phyloP scores from a whole-genome alignment of 2,888 invertebrate species.

The Plebejus argus region DNA sequence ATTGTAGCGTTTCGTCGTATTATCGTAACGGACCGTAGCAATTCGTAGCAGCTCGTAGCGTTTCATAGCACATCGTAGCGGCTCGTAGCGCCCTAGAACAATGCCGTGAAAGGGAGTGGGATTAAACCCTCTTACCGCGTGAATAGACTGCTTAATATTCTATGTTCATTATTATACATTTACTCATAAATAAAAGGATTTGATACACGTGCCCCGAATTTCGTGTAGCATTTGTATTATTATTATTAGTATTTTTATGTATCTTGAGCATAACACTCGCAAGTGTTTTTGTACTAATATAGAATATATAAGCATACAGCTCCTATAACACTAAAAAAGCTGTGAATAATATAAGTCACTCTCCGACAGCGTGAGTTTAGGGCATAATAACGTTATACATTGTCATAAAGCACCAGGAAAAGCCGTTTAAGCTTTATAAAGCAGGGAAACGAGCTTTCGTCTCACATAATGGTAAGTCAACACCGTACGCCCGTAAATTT shows the following conservation, averaged over 20 bases:
- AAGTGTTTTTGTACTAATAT: background rate
- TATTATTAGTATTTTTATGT: background rate
- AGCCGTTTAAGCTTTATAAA: conserved; percentile 19
- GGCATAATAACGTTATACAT: conserved; percentile 17
- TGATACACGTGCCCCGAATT: background rate
- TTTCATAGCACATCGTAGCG: conserved; percentile 25
- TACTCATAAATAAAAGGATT: background rate
- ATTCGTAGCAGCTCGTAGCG: too few relatives aligned
- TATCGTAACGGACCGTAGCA: conserved; percentile 26
- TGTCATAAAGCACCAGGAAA: conserved; percentile 15
- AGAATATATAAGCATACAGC: background rate
- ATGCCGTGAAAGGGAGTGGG: conserved; percentile 20
- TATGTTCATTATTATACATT: background rate
- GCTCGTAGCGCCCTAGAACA: conserved; percentile 27
- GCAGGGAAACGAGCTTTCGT: conserved; percentile 10
- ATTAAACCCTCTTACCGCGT: conserved; percentile 31
- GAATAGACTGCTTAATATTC: background rate
- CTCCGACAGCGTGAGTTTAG: conserved; percentile 9
- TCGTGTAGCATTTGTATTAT: background rate
- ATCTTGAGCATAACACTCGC: background rate
- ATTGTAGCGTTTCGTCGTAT: too few relatives aligned
- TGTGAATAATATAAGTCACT: conserved; percentile 18
- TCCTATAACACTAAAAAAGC: background rate
- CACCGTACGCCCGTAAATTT: background rate
- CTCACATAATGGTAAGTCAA: conserved; percentile 15